Base-by-base conservation (phyloP, 2,888 invertebrate species). In the Muschampia staudingeri region DNA sequence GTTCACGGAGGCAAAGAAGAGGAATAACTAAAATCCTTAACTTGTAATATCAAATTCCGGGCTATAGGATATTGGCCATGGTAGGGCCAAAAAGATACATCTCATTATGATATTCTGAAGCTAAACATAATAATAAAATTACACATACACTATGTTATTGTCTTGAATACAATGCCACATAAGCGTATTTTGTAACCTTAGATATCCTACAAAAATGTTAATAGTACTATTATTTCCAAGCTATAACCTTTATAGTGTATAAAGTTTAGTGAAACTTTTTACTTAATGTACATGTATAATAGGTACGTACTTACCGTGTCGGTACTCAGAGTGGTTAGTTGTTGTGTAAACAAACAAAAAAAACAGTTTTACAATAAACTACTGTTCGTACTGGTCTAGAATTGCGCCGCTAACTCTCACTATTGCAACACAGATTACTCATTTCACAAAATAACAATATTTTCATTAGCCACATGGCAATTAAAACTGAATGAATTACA, bases 331-430 rank as follows among this genome's bases (percentile, higher is more conserved):
- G 16, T 34, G 30, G 30, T 34, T n/a, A 40, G n/a, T 42, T 14
- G 16, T 72, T 72, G 48, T 30, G 14, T 44, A 48, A 78, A 67
- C 79, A 72, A 78, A 72, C 72, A 65, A 65, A 65, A 65, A 37
- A 77, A 65, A 65, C 34, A 44, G 67, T 65, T 48, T 14, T 11
- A 70, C 77, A 77, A 52, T 69, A 37, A 61, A 30, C 37, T 30
- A 76, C 6, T 42, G 48, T 44, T 14, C 42, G 67, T 25, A 67
- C 44, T 48, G 16, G 76, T 48, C 12, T 40, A 70, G 19, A 61
- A 56, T n/a, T 34, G n/a, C 11, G 9, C 61, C 40, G 40, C 78
- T 71, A 40, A 40, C 79, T 79, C 79, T 78, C 78, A 78, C 78
- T 78, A 25, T 78, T 61, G 44, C 78, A 78, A 61, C 71, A 78